Evolutionary conservation across 1,140 invertebrate genomes (phyloP).

Genomic region (Orchestia grillus): DNA sequence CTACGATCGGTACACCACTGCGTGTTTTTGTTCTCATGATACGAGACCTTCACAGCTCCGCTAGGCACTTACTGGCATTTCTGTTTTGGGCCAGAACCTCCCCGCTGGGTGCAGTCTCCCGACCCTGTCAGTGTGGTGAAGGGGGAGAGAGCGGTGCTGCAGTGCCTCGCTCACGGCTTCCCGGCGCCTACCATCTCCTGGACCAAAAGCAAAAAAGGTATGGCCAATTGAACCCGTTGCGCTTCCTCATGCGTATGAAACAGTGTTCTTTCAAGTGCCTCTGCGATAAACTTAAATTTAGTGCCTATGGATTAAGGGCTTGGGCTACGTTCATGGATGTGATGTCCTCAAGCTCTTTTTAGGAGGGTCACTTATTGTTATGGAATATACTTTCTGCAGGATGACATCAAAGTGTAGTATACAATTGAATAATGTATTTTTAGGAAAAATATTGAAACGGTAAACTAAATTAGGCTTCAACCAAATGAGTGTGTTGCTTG

Average conservation of each 20-base stretch:
- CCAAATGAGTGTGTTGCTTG: too few species aligned
- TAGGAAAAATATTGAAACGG: too few species aligned
- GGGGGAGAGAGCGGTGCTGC: not conserved
- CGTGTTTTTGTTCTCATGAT: not conserved
- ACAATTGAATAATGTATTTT: too few species aligned
- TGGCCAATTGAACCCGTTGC: not conserved
- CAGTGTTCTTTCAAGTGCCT: not conserved
- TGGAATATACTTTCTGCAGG: too few species aligned
- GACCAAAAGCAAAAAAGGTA: slow-evolving; percentile 37
- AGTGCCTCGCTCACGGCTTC: slow-evolving; percentile 7
- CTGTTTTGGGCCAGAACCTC: not conserved
- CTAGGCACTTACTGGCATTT: not conserved
- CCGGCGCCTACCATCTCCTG: not conserved
- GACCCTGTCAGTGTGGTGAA: not conserved
- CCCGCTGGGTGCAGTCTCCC: not conserved
- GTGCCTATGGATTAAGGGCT: not conserved
- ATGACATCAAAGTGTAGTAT: too few species aligned
- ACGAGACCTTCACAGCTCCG: not conserved
- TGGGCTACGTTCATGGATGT: not conserved
- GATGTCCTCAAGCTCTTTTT: not conserved
- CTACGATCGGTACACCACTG: not conserved
- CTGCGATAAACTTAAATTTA: too few species aligned
- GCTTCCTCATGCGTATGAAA: not conserved
- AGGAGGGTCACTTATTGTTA: too few species aligned
- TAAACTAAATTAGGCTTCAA: too few species aligned